phyloP scores from a whole-genome alignment of 2,888 invertebrate genomes.

The Ophion ventricosus region DNA sequence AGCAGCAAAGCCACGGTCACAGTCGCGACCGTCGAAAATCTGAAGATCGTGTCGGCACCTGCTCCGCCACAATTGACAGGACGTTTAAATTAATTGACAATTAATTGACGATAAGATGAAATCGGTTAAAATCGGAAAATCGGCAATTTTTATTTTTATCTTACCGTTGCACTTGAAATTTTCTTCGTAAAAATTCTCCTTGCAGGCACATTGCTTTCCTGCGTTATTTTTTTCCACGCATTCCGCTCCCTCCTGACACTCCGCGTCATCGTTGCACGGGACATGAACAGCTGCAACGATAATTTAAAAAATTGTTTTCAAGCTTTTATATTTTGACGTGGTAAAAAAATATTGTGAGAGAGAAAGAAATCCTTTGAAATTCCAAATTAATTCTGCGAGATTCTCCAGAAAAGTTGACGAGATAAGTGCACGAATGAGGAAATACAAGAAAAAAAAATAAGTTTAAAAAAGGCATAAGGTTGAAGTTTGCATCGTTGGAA shows the following conservation, averaged over 20 bases:
- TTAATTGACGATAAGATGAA: not conserved
- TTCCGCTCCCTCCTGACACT: constrained; percentile 87
- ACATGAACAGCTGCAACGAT: constrained; percentile 85
- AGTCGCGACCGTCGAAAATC: constrained; percentile 45
- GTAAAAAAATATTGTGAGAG: too few species aligned
- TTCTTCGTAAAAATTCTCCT: constrained; percentile 87
- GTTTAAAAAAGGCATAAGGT: too few species aligned
- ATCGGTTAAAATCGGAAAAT: too few species aligned
- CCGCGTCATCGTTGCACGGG: constrained; percentile 86
- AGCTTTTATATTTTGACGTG: not conserved
- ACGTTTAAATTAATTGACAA: not conserved
- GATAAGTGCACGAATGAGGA: too few species aligned
- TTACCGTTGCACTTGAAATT: constrained; percentile 87
- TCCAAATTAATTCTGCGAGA: too few species aligned
- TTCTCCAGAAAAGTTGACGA: too few species aligned
- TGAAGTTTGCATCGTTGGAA: too few species aligned
- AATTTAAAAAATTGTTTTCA: too few species aligned
- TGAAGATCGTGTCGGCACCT: constrained; percentile 54
- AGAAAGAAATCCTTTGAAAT: too few species aligned
- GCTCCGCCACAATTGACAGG: constrained; percentile 18
- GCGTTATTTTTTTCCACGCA: constrained; percentile 83
- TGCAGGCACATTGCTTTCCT: constrained; percentile 80
- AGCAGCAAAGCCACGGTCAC: constrained; percentile 49
- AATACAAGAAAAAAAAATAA: too few species aligned
- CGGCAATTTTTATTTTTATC: constrained; percentile 65